Base-by-base conservation (phyloP, 2,113 vertebrate genomes). In the Synodontis membranacea region DNA sequence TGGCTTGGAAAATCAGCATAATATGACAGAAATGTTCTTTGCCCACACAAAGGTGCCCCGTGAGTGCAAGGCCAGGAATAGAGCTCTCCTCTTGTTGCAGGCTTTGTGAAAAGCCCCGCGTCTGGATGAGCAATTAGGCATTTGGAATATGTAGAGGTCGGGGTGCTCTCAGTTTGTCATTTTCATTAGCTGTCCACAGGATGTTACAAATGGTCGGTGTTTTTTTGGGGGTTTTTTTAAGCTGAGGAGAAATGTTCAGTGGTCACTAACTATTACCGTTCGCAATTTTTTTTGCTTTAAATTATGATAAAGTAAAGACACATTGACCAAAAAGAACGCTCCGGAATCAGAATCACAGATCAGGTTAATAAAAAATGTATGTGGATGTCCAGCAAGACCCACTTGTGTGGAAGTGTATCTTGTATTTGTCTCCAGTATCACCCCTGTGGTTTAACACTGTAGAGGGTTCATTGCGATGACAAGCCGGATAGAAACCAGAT, bases 361-460 rank as follows among this genome's bases (percentile, higher is more conserved):
- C 80, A 76, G 70, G 46, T 78, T 86, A 54, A 52, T 62, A 85
- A 82, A 85, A 79, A 82, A 31, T 72, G 66, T 28, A 75, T 62
- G 75, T 70, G 64, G 48, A 56, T 62, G 78, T 87, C 82, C 83
- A 39, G 56, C 34, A 62, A 87, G 76, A 85, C 56, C 39, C 66
- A 84, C 64, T 84, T 80, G 86, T 80, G 48, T 88, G 86, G 74
- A 88, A 88, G 89, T 84, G 80, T 83, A 87, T 87, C 70, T 68
- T 89, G 70, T 89, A 87, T 89, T 89, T 86, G 84, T 88, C 85
- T 89, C 84, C 84, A 84, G 89, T 87, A 82, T 89, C 86, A 89
- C 88, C 86, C 84, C 88, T 90, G 89, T 82, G 89, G 86, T 90
- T 90, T 89, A 89, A 87, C 86, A 76, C 86, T 89, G 89, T 87